phyloP scores from a whole-genome alignment of 92 coral and sea anemone species.

The Palythoa heliodiscus region DNA sequence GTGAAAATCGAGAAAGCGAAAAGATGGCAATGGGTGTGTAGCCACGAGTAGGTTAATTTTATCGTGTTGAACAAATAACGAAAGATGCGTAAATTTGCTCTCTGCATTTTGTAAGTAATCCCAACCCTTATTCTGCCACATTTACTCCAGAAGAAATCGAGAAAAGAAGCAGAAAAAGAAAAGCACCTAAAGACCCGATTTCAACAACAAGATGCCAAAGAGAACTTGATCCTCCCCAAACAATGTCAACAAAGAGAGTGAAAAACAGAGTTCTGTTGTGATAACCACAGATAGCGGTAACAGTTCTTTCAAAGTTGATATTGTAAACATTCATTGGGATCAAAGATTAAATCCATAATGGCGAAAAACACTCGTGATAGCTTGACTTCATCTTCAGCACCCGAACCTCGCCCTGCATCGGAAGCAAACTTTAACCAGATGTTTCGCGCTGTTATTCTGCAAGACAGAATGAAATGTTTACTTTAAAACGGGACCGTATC shows the following conservation, averaged over 20 bases:
- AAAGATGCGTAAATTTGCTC: conserved; percentile 39
- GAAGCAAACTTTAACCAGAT: background rate
- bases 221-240: conserved; percentile 14
- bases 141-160: background rate
- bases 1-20: conserved; percentile 41
- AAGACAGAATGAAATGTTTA: background rate
- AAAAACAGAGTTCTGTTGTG: background rate
- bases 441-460: background rate
- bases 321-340: conserved; percentile 16
- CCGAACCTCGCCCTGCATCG: no score
- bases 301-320: conserved; percentile 6
- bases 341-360: background rate
- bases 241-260: conserved; percentile 16
- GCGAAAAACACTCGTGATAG: background rate
- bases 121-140: conserved; percentile 10
- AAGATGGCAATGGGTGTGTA: conserved; percentile 30
- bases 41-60: conserved; percentile 17
- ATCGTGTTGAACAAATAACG: conserved; percentile 30
- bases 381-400: no score
- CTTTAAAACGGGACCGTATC: background rate
- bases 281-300: background rate
- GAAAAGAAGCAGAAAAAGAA: background rate
- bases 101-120: conserved; percentile 6
- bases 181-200: background rate
- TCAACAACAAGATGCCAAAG: background rate